Evolutionary conservation across 1,140 invertebrate genomes (phyloP).

Genomic region (Drosophila pallidifrons): DNA sequence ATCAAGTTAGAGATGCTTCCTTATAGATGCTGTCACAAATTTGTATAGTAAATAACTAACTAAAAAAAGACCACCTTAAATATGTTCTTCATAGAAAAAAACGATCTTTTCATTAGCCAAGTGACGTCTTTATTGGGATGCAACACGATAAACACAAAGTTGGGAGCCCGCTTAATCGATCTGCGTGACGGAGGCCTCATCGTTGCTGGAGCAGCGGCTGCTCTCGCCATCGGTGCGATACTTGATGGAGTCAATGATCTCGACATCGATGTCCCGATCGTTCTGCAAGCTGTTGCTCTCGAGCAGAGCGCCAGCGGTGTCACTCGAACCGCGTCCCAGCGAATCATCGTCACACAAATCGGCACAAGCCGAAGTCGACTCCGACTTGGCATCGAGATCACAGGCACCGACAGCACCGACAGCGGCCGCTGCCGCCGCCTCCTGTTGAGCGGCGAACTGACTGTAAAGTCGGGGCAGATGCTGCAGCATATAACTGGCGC

Average conservation of each 20-base stretch:
- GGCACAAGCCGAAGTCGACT: slow-evolving; percentile 63
- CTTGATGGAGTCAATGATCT: slow-evolving; percentile 83
- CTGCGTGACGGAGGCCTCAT: slow-evolving; percentile 78
- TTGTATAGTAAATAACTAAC: too few relatives aligned
- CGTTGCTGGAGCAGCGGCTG: slow-evolving; percentile 80
- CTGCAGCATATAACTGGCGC: slow-evolving; percentile 86
- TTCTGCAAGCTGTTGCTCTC: slow-evolving; percentile 51
- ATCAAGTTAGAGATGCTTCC: too few relatives aligned
- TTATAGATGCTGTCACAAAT: too few relatives aligned
- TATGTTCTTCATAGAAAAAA: not conserved
- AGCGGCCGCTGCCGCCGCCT: slow-evolving; percentile 46
- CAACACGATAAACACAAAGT: not conserved
- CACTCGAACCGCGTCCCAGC: slow-evolving; percentile 63
- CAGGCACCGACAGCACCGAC: not conserved
- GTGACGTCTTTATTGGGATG: slow-evolving; percentile 2
- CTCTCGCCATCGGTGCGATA: slow-evolving; percentile 79
- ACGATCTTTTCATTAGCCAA: not conserved
- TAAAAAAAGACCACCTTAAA: too few relatives aligned
- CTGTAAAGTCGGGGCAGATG: slow-evolving; percentile 86
- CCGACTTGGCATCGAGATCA: slow-evolving; percentile 76
- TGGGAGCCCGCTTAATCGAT: slow-evolving; percentile 62
- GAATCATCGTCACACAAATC: slow-evolving; percentile 78
- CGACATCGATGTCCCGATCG: slow-evolving; percentile 81
- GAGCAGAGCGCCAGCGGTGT: slow-evolving; percentile 39
- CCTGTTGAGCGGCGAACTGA: slow-evolving; percentile 80